Evolutionary conservation across 2,113 vertebrate genomes (phyloP), one percentile per base, ranked within the genome.

Genomic region (Dipodomys merriami): DNA sequence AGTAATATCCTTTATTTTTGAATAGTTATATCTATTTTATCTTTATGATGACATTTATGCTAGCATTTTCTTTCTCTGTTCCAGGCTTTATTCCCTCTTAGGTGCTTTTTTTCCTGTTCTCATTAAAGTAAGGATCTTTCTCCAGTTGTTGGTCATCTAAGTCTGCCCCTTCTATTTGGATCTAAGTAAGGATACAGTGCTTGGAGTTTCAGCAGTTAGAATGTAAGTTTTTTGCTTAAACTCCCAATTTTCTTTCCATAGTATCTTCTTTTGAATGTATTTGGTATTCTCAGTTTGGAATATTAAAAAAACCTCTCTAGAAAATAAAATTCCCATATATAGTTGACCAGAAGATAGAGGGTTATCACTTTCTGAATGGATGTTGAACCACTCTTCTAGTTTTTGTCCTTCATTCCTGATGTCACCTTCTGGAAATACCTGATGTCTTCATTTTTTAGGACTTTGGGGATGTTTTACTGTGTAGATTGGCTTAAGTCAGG

Each of bases 191-290:
- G 29, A 79, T 33, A 86, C 9, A 23, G 18, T 16, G 3, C 49
- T 44, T 16, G n/a, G 27, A 71, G 22, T 87, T 96, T 91, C 35
- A 91, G 6, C 5, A 30, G 20, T 95, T 8, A 69, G 30, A 68
- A 12, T 79, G 49, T 80, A 62, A 86, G 73, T 1, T 77, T 86
- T 39, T 86, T 78, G 10, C 33, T 86, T 86, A 73, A 64, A 57
- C 35, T 86, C 2, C 64, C 27, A 62, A 15, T 85, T 90, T 85
- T 60, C 7, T 81, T 83, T 90, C 2, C 62, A 64, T 83, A 80
- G 87, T 93, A 65, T 30, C 3, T 78, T 6, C 29, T 94, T 22
- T 91, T 82, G 83, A 78, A 19, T 92, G 11, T 87, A 78, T 20
- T 68, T 72, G 22, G 3, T 76, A n/a, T 86, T 64, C n/a, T 65